These are phyloP conservation scores for Phasianus colchicus DNA, from an alignment of 2,113 vertebrate species.

Conservation along the genomic window DNA sequence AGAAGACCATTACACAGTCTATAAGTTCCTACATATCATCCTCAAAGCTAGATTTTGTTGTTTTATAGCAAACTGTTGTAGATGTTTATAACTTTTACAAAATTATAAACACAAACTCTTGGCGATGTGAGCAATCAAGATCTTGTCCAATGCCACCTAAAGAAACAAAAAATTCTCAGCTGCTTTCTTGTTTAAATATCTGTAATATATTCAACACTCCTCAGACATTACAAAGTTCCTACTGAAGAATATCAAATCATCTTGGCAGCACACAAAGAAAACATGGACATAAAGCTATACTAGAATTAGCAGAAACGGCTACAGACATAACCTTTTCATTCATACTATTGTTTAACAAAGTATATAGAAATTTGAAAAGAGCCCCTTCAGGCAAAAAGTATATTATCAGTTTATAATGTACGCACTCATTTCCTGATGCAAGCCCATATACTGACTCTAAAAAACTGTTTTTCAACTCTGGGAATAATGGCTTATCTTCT, in stretches of 20 bases:
- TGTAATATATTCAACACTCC: background rate
- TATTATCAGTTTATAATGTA: conserved; percentile 26
- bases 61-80: background rate
- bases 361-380: conserved; percentile 7
- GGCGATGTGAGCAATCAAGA: background rate
- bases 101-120: background rate
- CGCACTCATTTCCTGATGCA: background rate
- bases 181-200: background rate
- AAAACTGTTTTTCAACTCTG: conserved; percentile 8
- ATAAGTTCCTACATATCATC: background rate
- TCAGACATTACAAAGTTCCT: conserved; percentile 27
- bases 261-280: background rate
- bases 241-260: background rate
- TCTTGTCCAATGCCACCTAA: background rate
- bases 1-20: background rate
- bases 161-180: background rate
- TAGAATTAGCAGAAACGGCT: background rate
- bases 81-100: background rate
- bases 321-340: background rate
- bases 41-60: background rate
- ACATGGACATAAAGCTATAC: background rate
- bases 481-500: background rate
- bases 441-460: conserved; percentile 3
- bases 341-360: conserved; percentile 12
- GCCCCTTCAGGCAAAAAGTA: conserved; percentile 21